These are phyloP conservation scores for Harpagoxenus sublaevis DNA, from an alignment of 2,888 invertebrate species.

Conservation along the genomic window DNA sequence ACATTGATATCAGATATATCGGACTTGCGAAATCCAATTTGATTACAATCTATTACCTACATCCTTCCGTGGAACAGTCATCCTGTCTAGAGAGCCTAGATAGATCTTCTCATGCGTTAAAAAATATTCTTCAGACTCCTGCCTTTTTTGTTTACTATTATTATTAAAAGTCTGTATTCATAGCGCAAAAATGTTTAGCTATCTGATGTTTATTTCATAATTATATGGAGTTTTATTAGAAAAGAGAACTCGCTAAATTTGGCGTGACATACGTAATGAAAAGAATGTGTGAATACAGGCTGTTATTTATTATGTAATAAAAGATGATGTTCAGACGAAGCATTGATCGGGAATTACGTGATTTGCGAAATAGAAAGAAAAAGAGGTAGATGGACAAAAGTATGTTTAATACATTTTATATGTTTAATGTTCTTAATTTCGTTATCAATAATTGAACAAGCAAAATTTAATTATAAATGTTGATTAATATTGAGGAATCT, in stretches of 20 bases:
- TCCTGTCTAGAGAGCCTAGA: slow-evolving; percentile 7
- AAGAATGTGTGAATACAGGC: slow-evolving; percentile 11
- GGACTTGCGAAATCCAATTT: neutral
- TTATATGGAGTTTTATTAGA: neutral
- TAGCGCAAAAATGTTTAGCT: neutral
- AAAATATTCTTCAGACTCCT: slow-evolving; percentile 42
- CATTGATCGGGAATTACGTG: slow-evolving; percentile 32
- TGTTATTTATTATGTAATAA: slow-evolving; percentile 12
- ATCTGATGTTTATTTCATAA: neutral
- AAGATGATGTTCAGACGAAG: neutral
- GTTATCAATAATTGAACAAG: neutral
- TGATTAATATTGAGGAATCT: slow-evolving; percentile 6
- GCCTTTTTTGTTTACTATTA: neutral
- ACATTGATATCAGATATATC: neutral
- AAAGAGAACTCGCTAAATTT: slow-evolving; percentile 3
- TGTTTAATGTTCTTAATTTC: neutral
- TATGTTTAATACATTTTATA: neutral
- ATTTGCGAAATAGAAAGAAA: neutral
- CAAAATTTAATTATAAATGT: slow-evolving; percentile 23
- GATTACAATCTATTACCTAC: neutral
- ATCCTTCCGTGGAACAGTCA: slow-evolving; percentile 18
- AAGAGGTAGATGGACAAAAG: neutral
- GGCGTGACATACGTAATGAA: neutral
- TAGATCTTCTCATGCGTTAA: neutral
- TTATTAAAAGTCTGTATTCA: slow-evolving; percentile 20